These are phyloP conservation scores for Mastacembelus armatus DNA, from an alignment of 2,797 vertebrate species.

Conservation along the genomic window DNA sequence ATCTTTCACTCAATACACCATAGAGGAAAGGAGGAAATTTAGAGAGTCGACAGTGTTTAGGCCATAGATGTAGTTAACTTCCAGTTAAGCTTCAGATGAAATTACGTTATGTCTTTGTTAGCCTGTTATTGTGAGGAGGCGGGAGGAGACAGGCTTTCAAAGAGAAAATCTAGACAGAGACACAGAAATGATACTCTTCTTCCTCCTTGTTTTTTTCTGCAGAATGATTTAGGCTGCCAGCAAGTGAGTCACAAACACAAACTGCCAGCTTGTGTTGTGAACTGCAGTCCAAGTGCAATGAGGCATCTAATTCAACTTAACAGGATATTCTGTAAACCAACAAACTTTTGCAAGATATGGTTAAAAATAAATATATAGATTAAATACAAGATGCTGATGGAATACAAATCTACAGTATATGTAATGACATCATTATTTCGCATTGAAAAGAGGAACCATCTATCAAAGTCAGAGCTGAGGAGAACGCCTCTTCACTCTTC, in stretches of 20 bases:
- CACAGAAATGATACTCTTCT: slow-evolving; percentile 46
- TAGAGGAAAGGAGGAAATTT: slow-evolving; percentile 51
- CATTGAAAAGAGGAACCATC: slow-evolving; percentile 57
- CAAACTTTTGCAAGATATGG: slow-evolving; percentile 34
- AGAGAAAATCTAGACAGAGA: slow-evolving; percentile 54
- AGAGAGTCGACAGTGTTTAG: slow-evolving; percentile 39
- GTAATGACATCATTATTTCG: slow-evolving; percentile 70
- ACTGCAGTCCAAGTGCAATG: slow-evolving; percentile 43
- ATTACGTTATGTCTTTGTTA: slow-evolving; percentile 61
- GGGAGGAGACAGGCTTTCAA: slow-evolving; percentile 17
- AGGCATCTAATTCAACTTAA: slow-evolving; percentile 57
- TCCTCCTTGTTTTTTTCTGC: slow-evolving; percentile 11
- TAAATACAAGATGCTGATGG: slow-evolving; percentile 54
- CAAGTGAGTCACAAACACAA: slow-evolving; percentile 22
- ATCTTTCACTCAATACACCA: slow-evolving; percentile 70
- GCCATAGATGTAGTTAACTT: slow-evolving; percentile 57
- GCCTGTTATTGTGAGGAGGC: slow-evolving; percentile 36
- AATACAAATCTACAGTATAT: slow-evolving; percentile 66
- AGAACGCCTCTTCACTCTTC: slow-evolving; percentile 69
- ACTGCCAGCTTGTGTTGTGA: slow-evolving; percentile 35
- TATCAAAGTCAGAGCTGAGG: slow-evolving; percentile 71
- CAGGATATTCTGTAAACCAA: slow-evolving; percentile 58
- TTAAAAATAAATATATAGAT: slow-evolving; percentile 33
- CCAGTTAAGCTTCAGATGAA: slow-evolving; percentile 47
- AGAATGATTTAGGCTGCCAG: slow-evolving; percentile 7